Evolutionary conservation across 2,888 invertebrate genomes (phyloP).

Genomic region (Diadegma fenestrale): DNA sequence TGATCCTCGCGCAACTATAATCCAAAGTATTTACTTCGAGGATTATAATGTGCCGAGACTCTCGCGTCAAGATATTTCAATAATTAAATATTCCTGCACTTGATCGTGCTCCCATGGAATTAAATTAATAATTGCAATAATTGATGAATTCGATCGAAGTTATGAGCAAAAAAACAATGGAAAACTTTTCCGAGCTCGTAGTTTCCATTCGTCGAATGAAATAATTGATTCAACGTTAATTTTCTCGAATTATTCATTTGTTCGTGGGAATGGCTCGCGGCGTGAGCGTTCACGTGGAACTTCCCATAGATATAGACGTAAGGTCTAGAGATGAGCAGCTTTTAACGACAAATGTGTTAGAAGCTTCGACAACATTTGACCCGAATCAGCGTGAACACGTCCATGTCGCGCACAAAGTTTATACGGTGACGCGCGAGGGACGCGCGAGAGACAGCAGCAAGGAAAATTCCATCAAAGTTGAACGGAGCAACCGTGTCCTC

Average conservation of each 20-base stretch:
- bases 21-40: constrained; percentile 11
- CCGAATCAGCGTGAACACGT: constrained; percentile 42
- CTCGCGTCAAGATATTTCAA: neutral
- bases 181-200: neutral
- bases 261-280: neutral
- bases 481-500: neutral
- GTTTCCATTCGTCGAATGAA: neutral
- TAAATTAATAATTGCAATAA: neutral
- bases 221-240: neutral
- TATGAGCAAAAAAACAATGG: neutral
- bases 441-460: constrained; percentile 7
- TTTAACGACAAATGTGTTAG: constrained; percentile 23
- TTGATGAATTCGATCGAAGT: neutral
- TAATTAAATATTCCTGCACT: neutral
- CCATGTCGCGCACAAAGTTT: constrained; percentile 16
- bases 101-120: neutral
- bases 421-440: neutral
- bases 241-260: neutral
- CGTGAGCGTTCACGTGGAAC: neutral
- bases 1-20: neutral
- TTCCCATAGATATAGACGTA: neutral
- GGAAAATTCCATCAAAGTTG: constrained; percentile 11
- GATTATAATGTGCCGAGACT: neutral
- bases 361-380: constrained; percentile 58
- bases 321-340: constrained; percentile 14